phyloP scores from a whole-genome alignment of 2,888 invertebrate species.

The Scaptomyza cyrtandrae region DNA sequence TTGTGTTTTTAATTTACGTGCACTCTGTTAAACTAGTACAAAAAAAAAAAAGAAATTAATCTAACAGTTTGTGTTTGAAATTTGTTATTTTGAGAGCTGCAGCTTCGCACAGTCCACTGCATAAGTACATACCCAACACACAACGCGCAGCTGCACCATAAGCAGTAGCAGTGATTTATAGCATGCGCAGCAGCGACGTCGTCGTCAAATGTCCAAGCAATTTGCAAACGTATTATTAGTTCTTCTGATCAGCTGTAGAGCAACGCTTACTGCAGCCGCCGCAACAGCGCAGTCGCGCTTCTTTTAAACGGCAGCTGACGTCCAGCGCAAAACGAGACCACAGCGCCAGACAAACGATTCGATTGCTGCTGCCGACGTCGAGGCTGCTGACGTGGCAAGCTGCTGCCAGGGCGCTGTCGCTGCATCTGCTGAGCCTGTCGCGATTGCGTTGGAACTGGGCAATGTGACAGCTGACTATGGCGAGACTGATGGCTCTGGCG shows the following conservation, averaged over 20 bases:
- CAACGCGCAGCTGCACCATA: constrained; percentile 33
- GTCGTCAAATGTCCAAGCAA: constrained; percentile 36
- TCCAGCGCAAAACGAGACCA: constrained; percentile 45
- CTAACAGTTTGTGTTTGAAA: constrained; percentile 16
- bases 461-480: constrained; percentile 81
- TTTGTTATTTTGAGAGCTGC: background rate
- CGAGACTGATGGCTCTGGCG: constrained; percentile 75
- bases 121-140: constrained; percentile 44
- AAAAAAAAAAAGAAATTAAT: too few species aligned
- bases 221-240: constrained; percentile 29
- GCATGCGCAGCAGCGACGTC: constrained; percentile 44
- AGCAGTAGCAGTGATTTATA: constrained; percentile 37
- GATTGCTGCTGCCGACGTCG: constrained; percentile 1
- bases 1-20: constrained; percentile 13
- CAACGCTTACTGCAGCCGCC: constrained; percentile 18
- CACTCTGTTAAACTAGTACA: constrained; percentile 4
- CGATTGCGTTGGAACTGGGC: constrained; percentile 67
- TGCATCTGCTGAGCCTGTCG: constrained; percentile 43
- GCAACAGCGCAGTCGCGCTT: constrained; percentile 56
- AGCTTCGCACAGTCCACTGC: constrained; percentile 2
- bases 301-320: constrained; percentile 41
- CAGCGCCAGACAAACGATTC: constrained; percentile 40
- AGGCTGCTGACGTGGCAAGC: constrained; percentile 40
- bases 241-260: constrained; percentile 30
- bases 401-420: constrained; percentile 62